A percentile compares a stretch with the other conserved stretches of the same genome.
phyloP scores from a whole-genome alignment of 2,797 vertebrate species.

The Champsocephalus esox region DNA sequence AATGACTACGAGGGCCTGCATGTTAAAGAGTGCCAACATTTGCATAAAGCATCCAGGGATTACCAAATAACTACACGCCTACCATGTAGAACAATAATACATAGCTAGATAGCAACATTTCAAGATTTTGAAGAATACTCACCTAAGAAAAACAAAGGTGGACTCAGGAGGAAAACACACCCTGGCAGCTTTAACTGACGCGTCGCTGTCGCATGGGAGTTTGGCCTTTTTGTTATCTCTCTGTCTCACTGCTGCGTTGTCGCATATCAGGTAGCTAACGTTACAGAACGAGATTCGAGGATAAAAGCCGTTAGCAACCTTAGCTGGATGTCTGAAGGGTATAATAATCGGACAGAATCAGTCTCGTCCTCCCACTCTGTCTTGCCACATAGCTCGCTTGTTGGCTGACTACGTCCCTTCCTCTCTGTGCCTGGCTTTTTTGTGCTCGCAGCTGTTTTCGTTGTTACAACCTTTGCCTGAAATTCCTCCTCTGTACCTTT shows the following conservation, averaged over 20 bases:
- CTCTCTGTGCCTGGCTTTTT: conserved; percentile 51
- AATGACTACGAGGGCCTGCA: neutral
- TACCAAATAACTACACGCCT: neutral
- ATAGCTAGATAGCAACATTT: neutral
- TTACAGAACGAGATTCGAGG: conserved; percentile 31
- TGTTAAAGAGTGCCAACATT: neutral
- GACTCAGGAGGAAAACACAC: conserved; percentile 12
- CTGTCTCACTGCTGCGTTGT: conserved; percentile 63
- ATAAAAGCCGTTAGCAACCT: conserved; percentile 27
- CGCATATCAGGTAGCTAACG: conserved; percentile 52
- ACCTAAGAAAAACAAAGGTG: conserved; percentile 44
- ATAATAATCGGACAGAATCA: conserved; percentile 17
- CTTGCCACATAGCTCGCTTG: conserved; percentile 59
- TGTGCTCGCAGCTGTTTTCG: conserved; percentile 78
- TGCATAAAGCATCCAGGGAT: neutral
- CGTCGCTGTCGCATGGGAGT: conserved; percentile 62
- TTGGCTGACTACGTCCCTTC: conserved; percentile 65
- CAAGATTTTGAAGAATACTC: conserved; percentile 38
- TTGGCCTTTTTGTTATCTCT: conserved; percentile 71
- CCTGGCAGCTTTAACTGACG: conserved; percentile 42
- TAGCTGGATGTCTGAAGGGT: neutral
- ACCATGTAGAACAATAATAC: neutral
- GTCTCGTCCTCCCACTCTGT: conserved; percentile 45
- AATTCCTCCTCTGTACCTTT: conserved; percentile 81
- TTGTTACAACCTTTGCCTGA: conserved; percentile 77